Base-by-base conservation (phyloP, 2,797 vertebrate genomes). In the Mormyrops attenuatus region DNA sequence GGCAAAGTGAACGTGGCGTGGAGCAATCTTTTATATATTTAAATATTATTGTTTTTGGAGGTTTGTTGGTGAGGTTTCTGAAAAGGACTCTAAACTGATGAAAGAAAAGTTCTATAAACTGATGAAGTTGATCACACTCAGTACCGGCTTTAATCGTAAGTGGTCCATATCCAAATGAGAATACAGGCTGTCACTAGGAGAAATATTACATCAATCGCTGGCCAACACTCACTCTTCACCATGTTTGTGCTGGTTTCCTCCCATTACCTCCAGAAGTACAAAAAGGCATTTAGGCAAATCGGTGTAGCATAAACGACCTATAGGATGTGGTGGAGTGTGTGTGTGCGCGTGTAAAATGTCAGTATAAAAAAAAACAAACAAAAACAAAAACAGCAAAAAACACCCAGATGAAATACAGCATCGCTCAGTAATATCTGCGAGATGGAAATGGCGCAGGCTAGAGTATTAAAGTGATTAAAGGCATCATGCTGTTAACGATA, bases 11-110 rank as follows among this genome's bases (percentile, higher is more conserved):
- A 90, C 92, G 90, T 89, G 88, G 87, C 92, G 90, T 89, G 93
- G 93, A 95, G 95, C 94, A 93, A 94, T 94, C 55, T 34, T 92
- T 91, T 90, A 82, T 90, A 92, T 92, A 92, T 90, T 73, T 92
- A 73, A 73, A 73, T 73, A 38, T 44, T 11, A 88, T 90, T 80
- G 91, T 90, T 85, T 87, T 30, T 93, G 73, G 90, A 93, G 90
- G 57, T 69, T 11, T 86, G 82, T 49, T 69, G 13, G 47, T 20
- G 55, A 87, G 93, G 90, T 57, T 89, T 92, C 94, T 91, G 94
- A 85, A 93, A 93, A 89, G 60, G 90, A 91, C 85, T 92, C 26
- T 30, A 30, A 30, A 30, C 26, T 30, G 26, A 30, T 30, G 26
- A 30, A 30, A 30, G 26, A 30, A 30, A 30, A 30, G 8, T 11